Conservation (phyloP, 2,888 invertebrate species). For the Tanypteryx hageni region DNA sequence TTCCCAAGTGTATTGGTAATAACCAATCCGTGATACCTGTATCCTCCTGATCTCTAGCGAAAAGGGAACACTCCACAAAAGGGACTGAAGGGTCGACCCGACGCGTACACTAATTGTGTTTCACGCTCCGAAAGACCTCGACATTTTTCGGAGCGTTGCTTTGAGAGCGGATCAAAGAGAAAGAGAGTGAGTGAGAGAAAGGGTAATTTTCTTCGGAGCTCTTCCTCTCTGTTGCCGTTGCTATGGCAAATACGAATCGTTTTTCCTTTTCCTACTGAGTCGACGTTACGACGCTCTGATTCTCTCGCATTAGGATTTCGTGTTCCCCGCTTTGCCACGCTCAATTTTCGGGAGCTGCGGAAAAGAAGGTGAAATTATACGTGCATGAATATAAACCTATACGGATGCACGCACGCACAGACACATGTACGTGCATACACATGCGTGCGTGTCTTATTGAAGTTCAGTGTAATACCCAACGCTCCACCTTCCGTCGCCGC, state of each 20-base stretch:
- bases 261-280: background rate
- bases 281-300: constrained; percentile 6
- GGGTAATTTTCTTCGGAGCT: background rate
- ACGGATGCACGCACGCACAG: no score
- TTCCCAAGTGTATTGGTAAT: no score
- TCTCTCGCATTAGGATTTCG: background rate
- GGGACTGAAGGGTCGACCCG: background rate
- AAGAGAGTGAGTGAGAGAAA: background rate
- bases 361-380: no score
- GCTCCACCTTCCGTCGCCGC: no score
- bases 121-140: background rate
- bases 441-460: no score
- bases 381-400: no score
- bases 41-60: background rate
- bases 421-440: no score
- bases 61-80: background rate
- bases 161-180: constrained; percentile 7
- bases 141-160: background rate
- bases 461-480: no score
- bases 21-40: no score
- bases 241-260: background rate
- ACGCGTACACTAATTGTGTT: background rate
- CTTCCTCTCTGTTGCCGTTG: background rate
- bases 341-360: no score
- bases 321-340: no score